Evolutionary conservation across 2,888 invertebrate species (phyloP), one percentile per base, ranked within the genome.

Genomic region (Euphydryas editha): DNA sequence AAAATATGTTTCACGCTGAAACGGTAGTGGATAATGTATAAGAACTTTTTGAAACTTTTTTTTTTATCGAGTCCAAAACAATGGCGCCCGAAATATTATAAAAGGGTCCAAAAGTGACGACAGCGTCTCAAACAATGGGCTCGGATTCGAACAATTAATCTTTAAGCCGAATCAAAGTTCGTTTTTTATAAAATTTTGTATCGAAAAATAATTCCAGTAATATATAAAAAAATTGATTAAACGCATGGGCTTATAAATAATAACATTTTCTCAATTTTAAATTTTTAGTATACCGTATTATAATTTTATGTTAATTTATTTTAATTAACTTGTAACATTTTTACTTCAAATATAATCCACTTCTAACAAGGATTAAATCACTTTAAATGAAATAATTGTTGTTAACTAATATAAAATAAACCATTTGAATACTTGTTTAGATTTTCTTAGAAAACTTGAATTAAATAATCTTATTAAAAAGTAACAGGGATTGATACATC

Each of bases 101-200:
- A 88, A 88, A 86, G 83, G 85, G 82, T 76, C 82, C 79, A 76
- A 83, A 85, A 83, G 80, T 86, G 86, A 84, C 87, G 83, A 88
- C 86, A 88, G 81, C 83, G 84, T 80, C 73, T 74, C 78, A 80
- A 79, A 87, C 88, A 89, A 89, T 87, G 79, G 86, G 73, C 76
- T 76, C 73, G 82, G 85, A 87, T 85, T 82, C 77, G 79, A 80
- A 87, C 88, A 87, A 90, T 90, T 89, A 90, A 90, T 90, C 90
- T 90, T 84, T 75, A 81, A 78, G 81, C 81, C 80, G 81, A 85
- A 89, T 90, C 88, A 87, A 89, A 86, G 83, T 82, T 59, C 42
- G 56, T 42, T 61, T 70, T 70, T 65, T 60, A 67, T 62, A 30
- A 62, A 59, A 62, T 58, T 58, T 68, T 47, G 37, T 62, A 44